phyloP scores from a whole-genome alignment of 2,888 invertebrate genomes.

The Rhodophaea formosa region DNA sequence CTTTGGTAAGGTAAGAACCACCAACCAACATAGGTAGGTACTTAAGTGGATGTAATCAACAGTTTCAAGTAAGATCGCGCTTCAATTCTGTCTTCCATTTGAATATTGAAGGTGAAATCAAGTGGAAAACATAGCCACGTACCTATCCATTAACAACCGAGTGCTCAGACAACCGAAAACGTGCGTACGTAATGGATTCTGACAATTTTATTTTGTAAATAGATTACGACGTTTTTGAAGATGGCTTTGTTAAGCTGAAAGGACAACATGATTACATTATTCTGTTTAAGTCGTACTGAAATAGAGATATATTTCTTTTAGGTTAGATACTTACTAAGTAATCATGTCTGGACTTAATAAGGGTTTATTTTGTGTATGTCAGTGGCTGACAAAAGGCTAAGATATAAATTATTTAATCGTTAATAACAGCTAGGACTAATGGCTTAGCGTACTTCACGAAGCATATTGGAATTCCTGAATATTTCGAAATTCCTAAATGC shows the following conservation, averaged over 20 bases:
- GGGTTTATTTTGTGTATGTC: no score
- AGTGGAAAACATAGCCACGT: conserved; percentile 1
- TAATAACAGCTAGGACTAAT: no score
- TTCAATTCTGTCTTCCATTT: neutral
- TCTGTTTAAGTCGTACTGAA: neutral
- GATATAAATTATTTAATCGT: no score
- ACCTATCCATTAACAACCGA: conserved; percentile 3
- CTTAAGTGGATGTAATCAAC: no score
- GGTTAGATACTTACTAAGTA: no score
- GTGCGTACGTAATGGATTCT: conserved; percentile 1
- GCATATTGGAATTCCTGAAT: no score
- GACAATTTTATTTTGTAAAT: conserved; percentile 1
- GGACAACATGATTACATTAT: neutral
- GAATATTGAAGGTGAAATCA: neutral
- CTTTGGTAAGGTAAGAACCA: no score
- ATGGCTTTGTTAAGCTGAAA: neutral
- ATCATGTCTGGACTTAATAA: no score
- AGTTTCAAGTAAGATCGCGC: neutral
- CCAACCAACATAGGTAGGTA: no score
- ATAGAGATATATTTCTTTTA: neutral
- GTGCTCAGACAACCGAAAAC: conserved; percentile 3
- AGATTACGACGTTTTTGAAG: neutral
- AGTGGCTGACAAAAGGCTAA: no score
- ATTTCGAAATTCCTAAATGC: no score
- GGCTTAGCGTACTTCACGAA: no score